Evolutionary conservation across 2,888 invertebrate genomes (phyloP).

Genomic region (Malthinus seriepunctatus): DNA sequence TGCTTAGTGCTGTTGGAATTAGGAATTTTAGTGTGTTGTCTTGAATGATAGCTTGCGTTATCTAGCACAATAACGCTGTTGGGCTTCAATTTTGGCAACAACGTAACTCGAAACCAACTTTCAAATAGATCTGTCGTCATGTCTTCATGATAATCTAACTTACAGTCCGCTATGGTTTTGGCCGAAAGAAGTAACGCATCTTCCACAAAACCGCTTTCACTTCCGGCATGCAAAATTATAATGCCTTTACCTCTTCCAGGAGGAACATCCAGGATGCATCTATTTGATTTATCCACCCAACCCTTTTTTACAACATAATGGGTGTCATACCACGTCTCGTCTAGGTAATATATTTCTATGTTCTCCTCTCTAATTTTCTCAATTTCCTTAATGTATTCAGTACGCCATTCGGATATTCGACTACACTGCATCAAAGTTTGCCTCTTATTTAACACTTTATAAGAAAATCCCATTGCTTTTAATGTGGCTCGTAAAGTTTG

Average conservation of each 20-base stretch:
- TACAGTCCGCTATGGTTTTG: slow-evolving; percentile 18
- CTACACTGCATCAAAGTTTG: background rate
- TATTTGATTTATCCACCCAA: slow-evolving; percentile 27
- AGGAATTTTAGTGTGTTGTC: slow-evolving; percentile 12
- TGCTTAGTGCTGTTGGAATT: slow-evolving; percentile 2
- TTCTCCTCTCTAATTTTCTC: slow-evolving; percentile 1
- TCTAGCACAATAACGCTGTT: slow-evolving; percentile 28
- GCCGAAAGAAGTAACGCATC: slow-evolving; percentile 27
- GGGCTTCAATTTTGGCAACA: slow-evolving; percentile 18
- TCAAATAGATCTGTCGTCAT: slow-evolving; percentile 28
- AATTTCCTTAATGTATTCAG: slow-evolving; percentile 5
- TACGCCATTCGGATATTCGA: slow-evolving; percentile 2
- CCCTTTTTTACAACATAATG: slow-evolving; percentile 29
- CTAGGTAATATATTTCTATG: slow-evolving; percentile 20
- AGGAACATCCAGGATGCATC: slow-evolving; percentile 25
- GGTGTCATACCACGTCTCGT: slow-evolving; percentile 35
- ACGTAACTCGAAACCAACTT: slow-evolving; percentile 25
- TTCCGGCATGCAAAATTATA: slow-evolving; percentile 32
- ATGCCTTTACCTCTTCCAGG: slow-evolving; percentile 28
- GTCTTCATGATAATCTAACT: slow-evolving; percentile 27
- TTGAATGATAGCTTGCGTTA: slow-evolving; percentile 29
- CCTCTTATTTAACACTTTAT: slow-evolving; percentile 8
- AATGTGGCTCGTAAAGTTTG: background rate
- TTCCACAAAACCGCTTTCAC: slow-evolving; percentile 28
- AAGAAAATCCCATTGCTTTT: background rate